Conservation (phyloP, 1,140 invertebrate genomes). For the Sycophila sp. region DNA sequence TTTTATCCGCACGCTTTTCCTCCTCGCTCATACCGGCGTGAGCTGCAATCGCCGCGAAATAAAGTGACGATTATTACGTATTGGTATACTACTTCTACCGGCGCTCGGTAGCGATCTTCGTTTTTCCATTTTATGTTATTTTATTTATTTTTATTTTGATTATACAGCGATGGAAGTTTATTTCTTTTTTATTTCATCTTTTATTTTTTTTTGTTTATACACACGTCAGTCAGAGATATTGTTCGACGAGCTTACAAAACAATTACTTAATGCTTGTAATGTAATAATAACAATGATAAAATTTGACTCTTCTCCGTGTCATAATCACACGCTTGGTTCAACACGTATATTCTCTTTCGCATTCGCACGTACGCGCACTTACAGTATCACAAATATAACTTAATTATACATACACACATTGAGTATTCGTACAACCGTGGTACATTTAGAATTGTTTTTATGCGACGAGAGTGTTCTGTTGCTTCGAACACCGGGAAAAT, state of each 20-base stretch:
- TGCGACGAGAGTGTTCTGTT: neutral
- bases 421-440: constrained; percentile 16
- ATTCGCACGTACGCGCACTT: neutral
- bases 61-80: neutral
- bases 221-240: neutral
- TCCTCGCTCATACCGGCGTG: neutral
- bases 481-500: neutral
- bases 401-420: constrained; percentile 4
- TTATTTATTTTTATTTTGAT: neutral
- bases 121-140: neutral
- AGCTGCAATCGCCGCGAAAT: neutral
- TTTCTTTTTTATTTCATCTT: neutral
- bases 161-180: neutral
- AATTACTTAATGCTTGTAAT: constrained; percentile 2
- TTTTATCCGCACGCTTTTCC: neutral
- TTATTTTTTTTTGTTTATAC: neutral
- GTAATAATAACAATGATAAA: constrained; percentile 27
- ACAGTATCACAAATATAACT: constrained; percentile 30
- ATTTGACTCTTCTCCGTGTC: neutral
- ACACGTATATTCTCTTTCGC: too few relatives aligned
- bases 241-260: constrained; percentile 5
- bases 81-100: too few relatives aligned
- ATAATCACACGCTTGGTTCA: neutral
- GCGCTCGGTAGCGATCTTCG: neutral
- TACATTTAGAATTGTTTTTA: constrained; percentile 19